Evolutionary conservation across 2,888 invertebrate genomes (phyloP), one percentile per base, ranked within the genome.

Genomic region (Sesamia inferens): DNA sequence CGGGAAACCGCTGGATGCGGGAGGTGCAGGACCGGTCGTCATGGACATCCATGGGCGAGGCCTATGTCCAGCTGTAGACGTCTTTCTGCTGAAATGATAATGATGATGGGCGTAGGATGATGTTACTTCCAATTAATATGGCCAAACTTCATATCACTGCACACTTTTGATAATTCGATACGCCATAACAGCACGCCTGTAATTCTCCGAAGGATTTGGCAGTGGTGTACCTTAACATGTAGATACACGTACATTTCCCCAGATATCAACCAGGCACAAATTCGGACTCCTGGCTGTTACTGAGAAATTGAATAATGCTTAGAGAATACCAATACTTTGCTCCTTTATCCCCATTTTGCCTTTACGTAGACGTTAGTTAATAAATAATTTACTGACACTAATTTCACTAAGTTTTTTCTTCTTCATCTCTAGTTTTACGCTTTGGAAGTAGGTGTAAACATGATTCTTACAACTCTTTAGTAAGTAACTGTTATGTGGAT

Each of bases 371-470:
- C 31, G 11, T 19, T 59, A 1, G 6, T 11, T 59, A 59, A 19
- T 31, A 31, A 31, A 59, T 19, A 42, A 42, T 5, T 58, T 11
- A 47, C n/a, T n/a, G n/a, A 47, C 5, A 5, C 5, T 8, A 57
- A 39, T 7, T 39, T 11, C 22, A 14, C 11, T 16, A 59, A 2
- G 14, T 13, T 22, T 63, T 54, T 4, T 6, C 7, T 1, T 8
- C 14, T 55, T 24, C 24, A 42, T 24, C 3, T 74, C 10, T 19
- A 24, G 31, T 31, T 51, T 14, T 11, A 19, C 10, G 16, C n/a
- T 39, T 39, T 6, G 5, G 24, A 22, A 39, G 57, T 55, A 64
- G 51, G 10, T 51, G 80, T 71, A 71, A 76, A 80, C 67, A 65
- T 14, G n/a, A 16, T 39, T 48, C 14, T 61, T 24, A 31, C 13